Percentiles rank a stretch among this genome's conserved stretches.
Conservation (phyloP, 2,113 vertebrate species). For the Hippocampus mohnikei region DNA sequence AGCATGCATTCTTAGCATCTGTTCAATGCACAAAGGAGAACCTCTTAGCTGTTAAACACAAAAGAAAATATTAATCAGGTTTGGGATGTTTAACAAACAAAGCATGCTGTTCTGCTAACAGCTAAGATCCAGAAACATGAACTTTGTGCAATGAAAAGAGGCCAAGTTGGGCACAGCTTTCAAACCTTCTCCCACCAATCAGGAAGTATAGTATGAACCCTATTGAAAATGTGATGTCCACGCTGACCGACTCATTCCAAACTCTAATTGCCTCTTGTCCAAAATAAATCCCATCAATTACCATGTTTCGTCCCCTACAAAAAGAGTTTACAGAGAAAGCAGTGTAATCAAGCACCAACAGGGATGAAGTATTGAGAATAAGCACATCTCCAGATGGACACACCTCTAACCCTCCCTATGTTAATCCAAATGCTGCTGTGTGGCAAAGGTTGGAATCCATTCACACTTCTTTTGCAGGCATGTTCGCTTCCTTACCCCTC, state of each 20-base stretch:
- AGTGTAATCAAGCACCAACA: conserved; percentile 70
- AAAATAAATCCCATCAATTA: conserved; percentile 38
- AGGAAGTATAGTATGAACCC: conserved; percentile 80
- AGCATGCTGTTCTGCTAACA: conserved; percentile 41
- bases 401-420: conserved; percentile 61
- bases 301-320: conserved; percentile 18
- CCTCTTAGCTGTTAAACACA: conserved; percentile 39
- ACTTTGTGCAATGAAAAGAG: conserved; percentile 77
- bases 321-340: conserved; percentile 73
- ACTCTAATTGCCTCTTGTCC: conserved; percentile 25
- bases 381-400: conserved; percentile 72
- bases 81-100: conserved; percentile 37
- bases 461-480: conserved; percentile 47
- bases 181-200: conserved; percentile 60
- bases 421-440: conserved; percentile 21
- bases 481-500: conserved; percentile 12
- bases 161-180: conserved; percentile 72
- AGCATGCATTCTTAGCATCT: conserved; percentile 68
- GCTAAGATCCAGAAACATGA: conserved; percentile 46
- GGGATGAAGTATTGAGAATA: conserved; percentile 45
- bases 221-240: conserved; percentile 76
- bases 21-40: conserved; percentile 74
- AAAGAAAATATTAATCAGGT: conserved; percentile 44
- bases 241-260: conserved; percentile 52
- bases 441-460: conserved; percentile 39